phyloP scores from a whole-genome alignment of 2,797 vertebrate genomes.

The Lagocephalus sceleratus region DNA sequence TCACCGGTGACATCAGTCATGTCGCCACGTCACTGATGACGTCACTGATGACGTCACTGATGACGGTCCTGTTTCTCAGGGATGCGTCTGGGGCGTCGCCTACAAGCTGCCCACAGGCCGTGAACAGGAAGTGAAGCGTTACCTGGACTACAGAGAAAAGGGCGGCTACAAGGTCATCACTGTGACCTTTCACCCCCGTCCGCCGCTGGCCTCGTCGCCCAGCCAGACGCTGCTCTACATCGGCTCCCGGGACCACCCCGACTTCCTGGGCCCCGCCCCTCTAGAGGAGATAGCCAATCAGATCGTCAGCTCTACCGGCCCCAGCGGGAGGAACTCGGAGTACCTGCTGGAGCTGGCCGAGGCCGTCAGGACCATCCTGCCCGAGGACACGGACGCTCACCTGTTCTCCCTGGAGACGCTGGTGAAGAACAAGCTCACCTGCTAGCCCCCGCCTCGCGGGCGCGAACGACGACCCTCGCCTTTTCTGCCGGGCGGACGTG shows the following conservation, averaged over 20 bases:
- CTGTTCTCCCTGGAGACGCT: constrained; percentile 90
- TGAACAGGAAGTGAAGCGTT: constrained; percentile 91
- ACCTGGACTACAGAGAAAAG: constrained; percentile 95
- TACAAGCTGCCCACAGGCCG: constrained; percentile 89
- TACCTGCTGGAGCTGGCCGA: constrained; percentile 94
- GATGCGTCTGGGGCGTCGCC: constrained; percentile 93
- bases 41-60: too few species aligned
- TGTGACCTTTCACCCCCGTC: constrained; percentile 84
- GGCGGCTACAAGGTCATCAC: constrained; percentile 88
- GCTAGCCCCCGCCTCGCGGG: too few species aligned
- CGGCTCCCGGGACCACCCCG: constrained; percentile 88
- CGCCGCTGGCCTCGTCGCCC: constrained; percentile 49
- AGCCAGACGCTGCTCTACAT: constrained; percentile 88
- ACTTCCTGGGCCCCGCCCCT: constrained; percentile 95
- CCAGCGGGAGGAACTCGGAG: constrained; percentile 91
- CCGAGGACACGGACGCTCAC: constrained; percentile 90
- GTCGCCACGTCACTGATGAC: too few species aligned
- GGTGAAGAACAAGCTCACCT: constrained; percentile 76
- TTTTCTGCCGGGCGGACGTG: too few species aligned
- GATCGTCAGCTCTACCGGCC: constrained; percentile 85
- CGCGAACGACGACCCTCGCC: too few species aligned
- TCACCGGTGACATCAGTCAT: too few species aligned
- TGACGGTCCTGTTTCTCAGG: constrained; percentile 65
- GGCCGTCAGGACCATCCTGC: constrained; percentile 85
- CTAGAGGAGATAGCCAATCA: constrained; percentile 93